Conservation (phyloP, 2,888 invertebrate species). For the Mimachlamys varia region DNA sequence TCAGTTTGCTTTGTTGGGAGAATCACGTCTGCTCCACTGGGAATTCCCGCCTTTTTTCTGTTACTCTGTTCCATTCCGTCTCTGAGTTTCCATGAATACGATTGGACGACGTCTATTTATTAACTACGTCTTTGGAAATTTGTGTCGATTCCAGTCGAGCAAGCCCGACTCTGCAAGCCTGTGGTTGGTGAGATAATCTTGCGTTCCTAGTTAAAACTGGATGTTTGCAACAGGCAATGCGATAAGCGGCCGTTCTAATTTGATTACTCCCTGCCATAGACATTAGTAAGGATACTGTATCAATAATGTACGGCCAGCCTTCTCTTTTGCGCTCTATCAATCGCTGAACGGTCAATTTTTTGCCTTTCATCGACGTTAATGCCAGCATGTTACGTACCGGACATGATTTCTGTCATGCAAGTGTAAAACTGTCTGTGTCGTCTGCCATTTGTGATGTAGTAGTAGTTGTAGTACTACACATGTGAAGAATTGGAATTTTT, state of each 20-base stretch:
- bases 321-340: background rate
- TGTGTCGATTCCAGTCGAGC: conserved; percentile 31
- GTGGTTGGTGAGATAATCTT: conserved; percentile 10
- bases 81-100: conserved; percentile 3
- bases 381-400: background rate
- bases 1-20: background rate
- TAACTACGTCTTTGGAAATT: conserved; percentile 20
- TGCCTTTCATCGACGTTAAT: conserved; percentile 7
- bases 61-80: background rate
- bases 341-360: background rate
- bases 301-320: background rate
- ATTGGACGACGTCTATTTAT: background rate
- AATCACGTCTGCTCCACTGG: conserved; percentile 11
- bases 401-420: conserved; percentile 17
- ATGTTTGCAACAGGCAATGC: background rate
- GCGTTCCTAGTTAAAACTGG: conserved; percentile 16
- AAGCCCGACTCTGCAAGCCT: background rate
- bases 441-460: background rate
- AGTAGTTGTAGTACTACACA: background rate
- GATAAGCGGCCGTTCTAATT: background rate
- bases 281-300: conserved; percentile 9
- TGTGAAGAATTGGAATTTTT: background rate
- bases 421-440: conserved; percentile 4
- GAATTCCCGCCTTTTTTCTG: conserved; percentile 34
- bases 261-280: conserved; percentile 1